Conservation (phyloP, 2,797 vertebrate species). For the Xerus rutilus region DNA sequence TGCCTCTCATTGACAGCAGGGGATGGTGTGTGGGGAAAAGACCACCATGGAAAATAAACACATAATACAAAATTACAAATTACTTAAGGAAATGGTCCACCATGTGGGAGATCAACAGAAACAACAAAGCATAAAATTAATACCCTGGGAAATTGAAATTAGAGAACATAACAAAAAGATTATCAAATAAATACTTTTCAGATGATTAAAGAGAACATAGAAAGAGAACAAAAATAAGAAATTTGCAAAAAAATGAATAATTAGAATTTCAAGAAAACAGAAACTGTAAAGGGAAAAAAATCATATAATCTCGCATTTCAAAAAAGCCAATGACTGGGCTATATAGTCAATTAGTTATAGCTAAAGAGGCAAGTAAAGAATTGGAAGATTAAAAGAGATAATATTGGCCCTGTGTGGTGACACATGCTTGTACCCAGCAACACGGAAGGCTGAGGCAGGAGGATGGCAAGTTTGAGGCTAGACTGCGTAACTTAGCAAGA, state of each 20-base stretch:
- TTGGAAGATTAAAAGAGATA: not conserved
- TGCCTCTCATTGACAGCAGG: constrained; percentile 43
- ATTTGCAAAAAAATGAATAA: constrained; percentile 39
- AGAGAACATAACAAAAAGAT: constrained; percentile 59
- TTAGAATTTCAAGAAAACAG: constrained; percentile 33
- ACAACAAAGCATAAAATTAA: constrained; percentile 74
- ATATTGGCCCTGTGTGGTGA: not conserved
- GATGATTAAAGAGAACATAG: constrained; percentile 72
- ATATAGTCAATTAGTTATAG: not conserved
- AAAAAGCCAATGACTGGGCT: not conserved
- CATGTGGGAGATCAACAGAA: constrained; percentile 45
- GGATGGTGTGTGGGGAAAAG: constrained; percentile 9
- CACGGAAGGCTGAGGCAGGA: too few relatives aligned
- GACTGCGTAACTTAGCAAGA: too few relatives aligned
- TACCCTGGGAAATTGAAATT: constrained; percentile 70
- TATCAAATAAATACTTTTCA: constrained; percentile 63
- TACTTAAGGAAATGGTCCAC: constrained; percentile 71
- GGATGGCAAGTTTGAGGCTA: too few relatives aligned
- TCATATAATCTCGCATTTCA: not conserved
- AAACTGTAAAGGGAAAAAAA: not conserved
- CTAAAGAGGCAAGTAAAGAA: constrained; percentile 25
- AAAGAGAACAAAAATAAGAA: constrained; percentile 56
- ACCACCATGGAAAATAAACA: constrained; percentile 77
- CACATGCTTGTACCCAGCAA: too few relatives aligned
- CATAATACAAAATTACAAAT: constrained; percentile 66